These are phyloP conservation scores for Ceratitis capitata DNA, from an alignment of 1,140 invertebrate genomes.

Conservation along the genomic window DNA sequence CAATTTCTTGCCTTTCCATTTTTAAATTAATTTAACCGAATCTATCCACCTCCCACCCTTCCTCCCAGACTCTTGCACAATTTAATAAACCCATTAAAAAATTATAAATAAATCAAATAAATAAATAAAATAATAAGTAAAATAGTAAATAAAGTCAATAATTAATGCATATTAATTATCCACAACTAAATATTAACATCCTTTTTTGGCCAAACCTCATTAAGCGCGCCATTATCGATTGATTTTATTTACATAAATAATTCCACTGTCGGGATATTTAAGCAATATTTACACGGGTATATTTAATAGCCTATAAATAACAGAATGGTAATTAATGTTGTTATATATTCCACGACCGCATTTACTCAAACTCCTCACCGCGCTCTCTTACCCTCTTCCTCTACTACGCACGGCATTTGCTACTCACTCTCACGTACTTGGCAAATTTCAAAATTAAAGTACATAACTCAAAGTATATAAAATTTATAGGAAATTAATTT, in stretches of 20 bases:
- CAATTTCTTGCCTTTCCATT: too few relatives aligned
- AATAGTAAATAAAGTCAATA: neutral
- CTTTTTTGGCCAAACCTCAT: slow-evolving; percentile 14
- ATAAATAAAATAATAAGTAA: too few relatives aligned
- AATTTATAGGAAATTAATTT: slow-evolving; percentile 24
- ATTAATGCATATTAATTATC: neutral
- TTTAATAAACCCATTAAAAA: too few relatives aligned
- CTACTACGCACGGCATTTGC: neutral
- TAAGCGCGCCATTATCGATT: neutral
- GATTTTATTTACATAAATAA: slow-evolving; percentile 29
- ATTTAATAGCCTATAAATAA: slow-evolving; percentile 35
- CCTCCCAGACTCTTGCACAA: too few relatives aligned
- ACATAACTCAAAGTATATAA: slow-evolving; percentile 25
- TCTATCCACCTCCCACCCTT: too few relatives aligned
- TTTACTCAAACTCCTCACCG: neutral
- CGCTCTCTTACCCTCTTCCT: neutral
- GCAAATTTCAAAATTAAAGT: slow-evolving; percentile 23
- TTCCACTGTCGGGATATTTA: neutral
- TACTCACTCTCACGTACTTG: neutral
- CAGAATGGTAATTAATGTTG: neutral
- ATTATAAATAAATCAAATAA: too few relatives aligned
- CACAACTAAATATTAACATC: neutral
- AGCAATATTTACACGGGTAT: neutral
- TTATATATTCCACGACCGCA: neutral
- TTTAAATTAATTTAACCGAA: too few relatives aligned